Evolutionary conservation across 1,140 invertebrate genomes (phyloP).

Genomic region (Neomicropteryx cornuta): DNA sequence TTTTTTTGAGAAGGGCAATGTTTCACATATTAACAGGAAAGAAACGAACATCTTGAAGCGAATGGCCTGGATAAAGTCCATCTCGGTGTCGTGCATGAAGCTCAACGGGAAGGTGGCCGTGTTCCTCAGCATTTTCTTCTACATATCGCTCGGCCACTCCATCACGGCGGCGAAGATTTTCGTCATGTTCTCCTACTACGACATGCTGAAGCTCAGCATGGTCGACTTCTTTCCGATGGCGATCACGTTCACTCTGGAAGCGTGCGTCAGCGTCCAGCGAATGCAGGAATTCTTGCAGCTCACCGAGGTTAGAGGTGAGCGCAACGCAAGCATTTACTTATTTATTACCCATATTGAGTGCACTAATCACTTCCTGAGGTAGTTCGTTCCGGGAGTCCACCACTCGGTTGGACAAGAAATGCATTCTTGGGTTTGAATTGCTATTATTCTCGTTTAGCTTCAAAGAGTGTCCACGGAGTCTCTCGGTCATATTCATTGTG

Average conservation of each 20-base stretch:
- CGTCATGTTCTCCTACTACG: conserved; percentile 62
- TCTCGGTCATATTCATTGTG: too few species aligned
- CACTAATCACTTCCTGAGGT: too few species aligned
- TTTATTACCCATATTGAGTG: too few species aligned
- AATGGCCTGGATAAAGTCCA: conserved; percentile 54
- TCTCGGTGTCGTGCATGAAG: conserved; percentile 54
- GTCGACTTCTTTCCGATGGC: conserved; percentile 63
- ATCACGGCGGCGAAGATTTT: conserved; percentile 68
- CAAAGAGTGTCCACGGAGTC: too few species aligned
- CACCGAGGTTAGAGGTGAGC: conserved; percentile 34
- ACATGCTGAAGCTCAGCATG: conserved; percentile 57
- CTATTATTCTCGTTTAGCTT: too few species aligned
- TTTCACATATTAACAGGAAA: conserved; percentile 38
- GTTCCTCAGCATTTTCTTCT: conserved; percentile 68
- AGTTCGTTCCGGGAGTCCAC: too few species aligned
- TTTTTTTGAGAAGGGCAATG: too few species aligned
- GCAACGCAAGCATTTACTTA: conserved; percentile 11
- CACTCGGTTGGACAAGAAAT: too few species aligned
- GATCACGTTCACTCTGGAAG: conserved; percentile 43
- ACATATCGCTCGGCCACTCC: conserved; percentile 51
- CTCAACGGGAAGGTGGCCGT: conserved; percentile 66
- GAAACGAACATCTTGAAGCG: conserved; percentile 56
- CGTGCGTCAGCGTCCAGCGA: conserved; percentile 53
- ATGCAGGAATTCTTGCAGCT: conserved; percentile 53
- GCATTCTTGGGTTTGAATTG: too few species aligned